phyloP scores from a whole-genome alignment of 2,113 vertebrate species.

The Centrocercus urophasianus region DNA sequence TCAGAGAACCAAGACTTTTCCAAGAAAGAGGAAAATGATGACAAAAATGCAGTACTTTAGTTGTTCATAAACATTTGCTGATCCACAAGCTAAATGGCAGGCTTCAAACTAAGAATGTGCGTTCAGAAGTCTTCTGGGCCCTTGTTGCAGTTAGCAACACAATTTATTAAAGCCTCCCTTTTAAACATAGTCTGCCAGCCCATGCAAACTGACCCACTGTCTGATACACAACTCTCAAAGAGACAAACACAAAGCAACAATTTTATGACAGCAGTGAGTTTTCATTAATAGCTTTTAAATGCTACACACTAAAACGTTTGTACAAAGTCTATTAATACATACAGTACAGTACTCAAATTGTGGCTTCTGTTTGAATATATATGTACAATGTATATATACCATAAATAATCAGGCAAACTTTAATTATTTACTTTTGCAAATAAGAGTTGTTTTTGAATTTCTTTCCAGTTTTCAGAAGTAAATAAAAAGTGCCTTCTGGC shows the following conservation, averaged over 20 bases:
- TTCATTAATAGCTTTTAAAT: not conserved
- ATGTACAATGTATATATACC: not conserved
- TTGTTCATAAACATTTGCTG: not conserved
- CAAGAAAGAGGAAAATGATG: not conserved
- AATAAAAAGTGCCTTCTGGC: not conserved
- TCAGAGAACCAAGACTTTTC: not conserved
- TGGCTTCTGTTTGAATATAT: not conserved
- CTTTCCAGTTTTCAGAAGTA: not conserved
- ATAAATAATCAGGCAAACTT: not conserved
- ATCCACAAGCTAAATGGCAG: not conserved
- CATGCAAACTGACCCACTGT: not conserved
- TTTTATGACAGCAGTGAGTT: not conserved
- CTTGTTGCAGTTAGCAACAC: not conserved
- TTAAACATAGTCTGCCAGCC: not conserved
- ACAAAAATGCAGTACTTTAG: not conserved
- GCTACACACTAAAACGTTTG: not conserved
- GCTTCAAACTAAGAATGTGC: not conserved
- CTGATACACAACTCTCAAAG: not conserved
- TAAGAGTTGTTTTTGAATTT: not conserved
- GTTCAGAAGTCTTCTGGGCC: not conserved
- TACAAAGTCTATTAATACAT: not conserved
- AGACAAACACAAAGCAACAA: not conserved
- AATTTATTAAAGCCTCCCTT: not conserved
- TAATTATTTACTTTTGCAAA: not conserved
- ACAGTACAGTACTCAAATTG: not conserved